These are phyloP conservation scores for Xiphydria camelus DNA, from an alignment of 2,888 invertebrate species.

Conservation along the genomic window DNA sequence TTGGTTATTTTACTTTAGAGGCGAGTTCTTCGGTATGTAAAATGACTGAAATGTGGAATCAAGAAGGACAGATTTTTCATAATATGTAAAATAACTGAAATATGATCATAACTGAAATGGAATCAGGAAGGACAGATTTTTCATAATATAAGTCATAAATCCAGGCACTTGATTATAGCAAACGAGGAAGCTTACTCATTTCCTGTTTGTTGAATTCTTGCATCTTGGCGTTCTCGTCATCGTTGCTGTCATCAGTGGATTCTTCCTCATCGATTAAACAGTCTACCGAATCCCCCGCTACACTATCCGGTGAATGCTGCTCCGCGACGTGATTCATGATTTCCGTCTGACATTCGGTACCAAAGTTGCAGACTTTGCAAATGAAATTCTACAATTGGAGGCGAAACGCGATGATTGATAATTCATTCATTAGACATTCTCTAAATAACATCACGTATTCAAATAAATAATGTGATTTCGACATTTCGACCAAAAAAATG, in stretches of 20 bases:
- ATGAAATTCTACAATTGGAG: constrained; percentile 36
- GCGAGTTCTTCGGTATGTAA: no score
- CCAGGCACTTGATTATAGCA: no score
- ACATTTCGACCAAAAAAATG: no score
- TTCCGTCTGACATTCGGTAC: constrained; percentile 30
- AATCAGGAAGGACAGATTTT: no score
- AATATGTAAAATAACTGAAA: no score
- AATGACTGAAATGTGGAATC: no score
- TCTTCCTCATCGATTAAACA: constrained; percentile 8
- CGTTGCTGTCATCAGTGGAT: constrained; percentile 17
- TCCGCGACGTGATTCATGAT: constrained; percentile 41
- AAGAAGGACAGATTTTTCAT: no score
- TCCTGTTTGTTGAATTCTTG: neutral
- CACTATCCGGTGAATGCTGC: constrained; percentile 35
- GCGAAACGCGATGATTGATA: neutral
- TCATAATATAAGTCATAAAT: no score
- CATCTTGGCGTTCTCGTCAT: constrained; percentile 2
- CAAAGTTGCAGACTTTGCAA: constrained; percentile 49
- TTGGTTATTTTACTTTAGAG: no score
- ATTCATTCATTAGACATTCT: neutral
- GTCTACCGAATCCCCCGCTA: constrained; percentile 5
- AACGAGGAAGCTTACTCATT: neutral
- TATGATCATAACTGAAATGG: no score
- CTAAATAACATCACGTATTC: neutral
- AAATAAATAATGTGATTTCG: no score